Conservation (phyloP, 92 coral and sea anemone species). For the Scolanthus callimorphus region DNA sequence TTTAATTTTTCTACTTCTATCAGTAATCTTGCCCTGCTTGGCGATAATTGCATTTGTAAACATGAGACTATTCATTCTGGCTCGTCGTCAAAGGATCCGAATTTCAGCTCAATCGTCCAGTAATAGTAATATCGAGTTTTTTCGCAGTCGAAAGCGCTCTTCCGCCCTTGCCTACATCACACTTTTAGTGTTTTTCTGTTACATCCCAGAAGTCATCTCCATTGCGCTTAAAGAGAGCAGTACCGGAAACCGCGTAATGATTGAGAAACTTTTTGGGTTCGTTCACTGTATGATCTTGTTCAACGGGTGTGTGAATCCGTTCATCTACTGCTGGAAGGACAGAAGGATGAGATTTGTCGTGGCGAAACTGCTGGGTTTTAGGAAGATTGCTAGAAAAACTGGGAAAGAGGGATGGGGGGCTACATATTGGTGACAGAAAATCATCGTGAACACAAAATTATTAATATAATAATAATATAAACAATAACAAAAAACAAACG, state of each 20-base stretch:
- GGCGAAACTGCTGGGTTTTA: too few relatives aligned
- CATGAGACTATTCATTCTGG: background rate
- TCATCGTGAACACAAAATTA: too few relatives aligned
- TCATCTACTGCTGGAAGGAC: background rate
- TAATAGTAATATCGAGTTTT: too few relatives aligned
- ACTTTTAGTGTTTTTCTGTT: background rate
- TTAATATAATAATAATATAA: too few relatives aligned
- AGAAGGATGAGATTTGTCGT: background rate
- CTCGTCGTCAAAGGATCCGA: background rate
- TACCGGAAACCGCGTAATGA: background rate
- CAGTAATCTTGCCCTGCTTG: background rate
- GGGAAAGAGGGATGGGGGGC: too few relatives aligned
- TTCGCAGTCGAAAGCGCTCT: too few relatives aligned
- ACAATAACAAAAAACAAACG: too few relatives aligned
- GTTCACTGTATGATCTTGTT: background rate
- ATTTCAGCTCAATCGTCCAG: background rate
- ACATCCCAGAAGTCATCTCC: background rate
- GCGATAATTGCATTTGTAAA: background rate
- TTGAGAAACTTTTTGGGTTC: background rate
- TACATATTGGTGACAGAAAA: too few relatives aligned
- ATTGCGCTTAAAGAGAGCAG: background rate
- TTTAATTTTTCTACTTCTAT: too few relatives aligned
- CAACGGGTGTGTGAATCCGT: background rate
- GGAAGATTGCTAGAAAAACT: too few relatives aligned
- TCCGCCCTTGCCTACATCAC: background rate